These are phyloP conservation scores for Bucco capensis DNA, from an alignment of 2,113 vertebrate genomes.

Conservation along the genomic window DNA sequence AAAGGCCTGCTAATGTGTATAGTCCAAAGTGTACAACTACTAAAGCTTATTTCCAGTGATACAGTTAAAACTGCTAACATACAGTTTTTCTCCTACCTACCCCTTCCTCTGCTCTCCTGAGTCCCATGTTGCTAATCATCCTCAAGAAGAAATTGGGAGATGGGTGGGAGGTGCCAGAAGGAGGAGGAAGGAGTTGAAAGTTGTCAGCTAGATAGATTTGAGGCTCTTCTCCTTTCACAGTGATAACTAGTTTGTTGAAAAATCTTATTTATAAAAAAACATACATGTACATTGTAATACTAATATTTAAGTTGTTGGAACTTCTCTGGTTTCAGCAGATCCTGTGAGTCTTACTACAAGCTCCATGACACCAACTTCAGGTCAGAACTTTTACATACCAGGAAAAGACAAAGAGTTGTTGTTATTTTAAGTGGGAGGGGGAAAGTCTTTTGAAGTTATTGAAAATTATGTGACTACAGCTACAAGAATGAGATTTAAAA, in stretches of 20 bases:
- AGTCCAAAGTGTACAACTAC: background rate
- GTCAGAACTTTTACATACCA: background rate
- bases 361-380: background rate
- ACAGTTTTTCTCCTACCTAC: background rate
- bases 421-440: background rate
- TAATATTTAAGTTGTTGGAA: background rate
- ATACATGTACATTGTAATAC: background rate
- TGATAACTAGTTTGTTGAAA: background rate
- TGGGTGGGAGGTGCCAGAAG: background rate
- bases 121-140: background rate
- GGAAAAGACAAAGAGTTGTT: background rate
- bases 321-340: background rate
- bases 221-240: background rate
- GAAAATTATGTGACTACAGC: background rate
- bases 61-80: background rate
- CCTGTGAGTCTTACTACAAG: background rate
- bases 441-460: background rate
- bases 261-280: background rate
- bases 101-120: background rate
- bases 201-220: background rate
- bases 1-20: accelerated
- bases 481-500: background rate
- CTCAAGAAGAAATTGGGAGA: background rate
- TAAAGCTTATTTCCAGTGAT: background rate
- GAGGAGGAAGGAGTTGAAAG: background rate